Conservation (phyloP, 2,797 vertebrate species). For the Acanthiza pusilla region DNA sequence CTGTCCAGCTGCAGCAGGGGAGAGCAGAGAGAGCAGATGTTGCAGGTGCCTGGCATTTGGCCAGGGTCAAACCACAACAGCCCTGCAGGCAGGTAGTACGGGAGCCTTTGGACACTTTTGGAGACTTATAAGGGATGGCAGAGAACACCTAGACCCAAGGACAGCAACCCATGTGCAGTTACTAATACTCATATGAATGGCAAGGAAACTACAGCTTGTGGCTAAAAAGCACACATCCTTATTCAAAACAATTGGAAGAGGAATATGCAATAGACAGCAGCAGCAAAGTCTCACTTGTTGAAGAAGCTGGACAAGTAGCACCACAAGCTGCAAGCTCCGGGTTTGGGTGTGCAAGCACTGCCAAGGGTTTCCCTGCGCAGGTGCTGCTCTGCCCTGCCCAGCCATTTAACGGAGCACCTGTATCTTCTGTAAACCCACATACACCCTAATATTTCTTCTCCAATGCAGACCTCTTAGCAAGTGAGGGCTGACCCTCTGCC, state of each 20-base stretch:
- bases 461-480: not conserved
- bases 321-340: not conserved
- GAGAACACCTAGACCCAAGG: not conserved
- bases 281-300: not conserved
- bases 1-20: too few species aligned
- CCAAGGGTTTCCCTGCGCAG: not conserved
- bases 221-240: fast-evolving
- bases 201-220: not conserved
- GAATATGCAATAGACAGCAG: not conserved
- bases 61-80: too few species aligned
- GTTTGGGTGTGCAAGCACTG: not conserved
- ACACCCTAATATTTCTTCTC: not conserved
- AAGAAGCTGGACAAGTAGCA: not conserved
- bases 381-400: not conserved
- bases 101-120: not conserved
- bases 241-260: not conserved
- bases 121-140: not conserved
- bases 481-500: not conserved
- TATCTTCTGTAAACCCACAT: not conserved
- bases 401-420: not conserved
- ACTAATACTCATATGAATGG: not conserved
- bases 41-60: too few species aligned
- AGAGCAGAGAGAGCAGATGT: too few species aligned
- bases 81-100: not conserved
- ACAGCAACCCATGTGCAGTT: fast-evolving